Conservation (phyloP, 1,140 invertebrate genomes). For the Panagrolaimus sp. region DNA sequence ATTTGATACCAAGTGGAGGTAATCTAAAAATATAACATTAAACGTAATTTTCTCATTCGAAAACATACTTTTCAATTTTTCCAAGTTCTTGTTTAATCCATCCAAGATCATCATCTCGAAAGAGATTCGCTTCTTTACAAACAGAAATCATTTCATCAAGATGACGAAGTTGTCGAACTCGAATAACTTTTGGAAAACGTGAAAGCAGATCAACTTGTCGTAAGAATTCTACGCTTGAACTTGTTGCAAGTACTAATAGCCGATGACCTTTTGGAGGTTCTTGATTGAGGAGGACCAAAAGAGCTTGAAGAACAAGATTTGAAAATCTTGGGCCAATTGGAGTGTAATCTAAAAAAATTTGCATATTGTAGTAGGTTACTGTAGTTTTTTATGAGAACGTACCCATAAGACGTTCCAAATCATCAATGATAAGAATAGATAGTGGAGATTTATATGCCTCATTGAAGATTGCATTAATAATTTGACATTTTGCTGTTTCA, state of each 20-base stretch:
- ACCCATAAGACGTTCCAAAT: constrained; percentile 85
- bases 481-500: constrained; percentile 87
- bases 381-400: too few species aligned
- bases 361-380: not conserved
- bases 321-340: constrained; percentile 95
- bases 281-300: constrained; percentile 87
- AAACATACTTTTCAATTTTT: not conserved
- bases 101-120: constrained; percentile 11
- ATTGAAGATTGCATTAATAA: constrained; percentile 75
- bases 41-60: too few species aligned
- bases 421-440: constrained; percentile 93
- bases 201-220: constrained; percentile 41
- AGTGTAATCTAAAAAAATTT: constrained; percentile 70
- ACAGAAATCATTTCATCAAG: constrained; percentile 33
- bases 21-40: not conserved
- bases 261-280: constrained; percentile 69
- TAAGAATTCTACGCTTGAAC: constrained; percentile 46
- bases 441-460: constrained; percentile 94
- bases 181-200: constrained; percentile 35
- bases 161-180: constrained; percentile 26
- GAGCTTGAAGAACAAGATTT: constrained; percentile 86
- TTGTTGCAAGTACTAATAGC: constrained; percentile 51
- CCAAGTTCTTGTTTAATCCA: not conserved
- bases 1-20: not conserved
- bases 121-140: constrained; percentile 32